Conservation (phyloP, 2,888 invertebrate genomes). For the Seira sanloemensis region DNA sequence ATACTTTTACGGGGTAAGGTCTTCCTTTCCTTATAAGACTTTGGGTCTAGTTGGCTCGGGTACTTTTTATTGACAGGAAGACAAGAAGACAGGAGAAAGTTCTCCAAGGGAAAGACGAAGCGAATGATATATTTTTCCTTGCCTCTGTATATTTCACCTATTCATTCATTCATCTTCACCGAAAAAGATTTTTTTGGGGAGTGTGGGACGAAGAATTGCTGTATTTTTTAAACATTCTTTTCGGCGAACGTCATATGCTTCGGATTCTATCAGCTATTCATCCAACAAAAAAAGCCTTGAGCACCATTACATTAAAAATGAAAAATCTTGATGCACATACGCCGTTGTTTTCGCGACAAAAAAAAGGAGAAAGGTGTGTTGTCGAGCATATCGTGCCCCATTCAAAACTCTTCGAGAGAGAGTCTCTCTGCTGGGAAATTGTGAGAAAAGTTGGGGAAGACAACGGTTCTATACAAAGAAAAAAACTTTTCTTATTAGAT, state of each 20-base stretch:
- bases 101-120: conserved; percentile 8
- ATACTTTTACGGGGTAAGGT: too few species aligned
- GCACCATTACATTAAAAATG: conserved; percentile 27
- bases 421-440: neutral
- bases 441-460: conserved; percentile 9
- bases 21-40: too few species aligned
- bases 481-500: conserved; percentile 44
- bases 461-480: conserved; percentile 3
- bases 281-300: neutral
- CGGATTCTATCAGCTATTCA: neutral
- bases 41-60: neutral
- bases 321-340: conserved; percentile 2
- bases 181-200: neutral
- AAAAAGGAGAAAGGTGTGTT: neutral
- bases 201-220: neutral
- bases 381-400: neutral
- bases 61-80: conserved; percentile 20
- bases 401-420: too few species aligned
- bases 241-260: neutral
- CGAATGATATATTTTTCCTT: conserved; percentile 22
- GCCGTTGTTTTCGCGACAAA: neutral
- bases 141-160: neutral
- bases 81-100: conserved; percentile 20
- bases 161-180: conserved; percentile 24
- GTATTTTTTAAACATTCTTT: conserved; percentile 1